Conservation (phyloP, 1,140 invertebrate genomes). For the Pectinophora gossypiella region DNA sequence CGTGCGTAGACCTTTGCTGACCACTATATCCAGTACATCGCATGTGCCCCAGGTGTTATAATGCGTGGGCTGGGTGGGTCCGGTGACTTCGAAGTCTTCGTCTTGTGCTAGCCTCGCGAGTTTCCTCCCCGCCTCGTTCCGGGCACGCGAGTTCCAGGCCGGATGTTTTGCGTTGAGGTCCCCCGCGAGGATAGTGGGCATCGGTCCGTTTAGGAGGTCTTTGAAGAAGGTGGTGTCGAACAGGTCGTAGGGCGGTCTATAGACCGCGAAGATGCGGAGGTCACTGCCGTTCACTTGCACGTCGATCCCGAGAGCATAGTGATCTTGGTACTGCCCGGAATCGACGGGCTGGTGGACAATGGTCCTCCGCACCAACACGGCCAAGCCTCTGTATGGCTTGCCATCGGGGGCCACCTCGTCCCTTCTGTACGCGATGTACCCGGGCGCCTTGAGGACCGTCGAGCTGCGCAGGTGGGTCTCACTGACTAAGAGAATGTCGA, state of each 20-base stretch:
- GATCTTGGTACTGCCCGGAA: too few species aligned
- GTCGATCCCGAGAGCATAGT: background rate
- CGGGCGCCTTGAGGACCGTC: background rate
- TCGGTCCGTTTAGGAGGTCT: constrained; percentile 2
- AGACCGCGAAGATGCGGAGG: background rate
- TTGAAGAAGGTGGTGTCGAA: constrained; percentile 9
- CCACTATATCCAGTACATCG: background rate
- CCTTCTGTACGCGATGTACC: background rate
- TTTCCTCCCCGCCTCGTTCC: too few species aligned
- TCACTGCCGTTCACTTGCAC: background rate
- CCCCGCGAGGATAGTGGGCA: constrained; percentile 16
- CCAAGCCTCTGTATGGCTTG: background rate
- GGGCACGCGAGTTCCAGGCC: constrained; percentile 20
- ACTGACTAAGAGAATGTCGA: background rate
- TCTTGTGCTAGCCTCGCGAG: background rate
- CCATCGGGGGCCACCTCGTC: background rate
- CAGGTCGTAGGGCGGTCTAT: background rate
- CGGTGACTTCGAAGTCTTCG: constrained; percentile 16
- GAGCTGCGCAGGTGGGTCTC: background rate
- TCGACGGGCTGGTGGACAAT: background rate
- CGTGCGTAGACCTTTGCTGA: background rate
- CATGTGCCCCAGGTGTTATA: background rate
- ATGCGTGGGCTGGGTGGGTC: background rate
- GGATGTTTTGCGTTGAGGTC: constrained; percentile 26
- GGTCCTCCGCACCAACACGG: background rate